phyloP scores from a whole-genome alignment of 2,888 invertebrate species.

The Artemia sinica region DNA sequence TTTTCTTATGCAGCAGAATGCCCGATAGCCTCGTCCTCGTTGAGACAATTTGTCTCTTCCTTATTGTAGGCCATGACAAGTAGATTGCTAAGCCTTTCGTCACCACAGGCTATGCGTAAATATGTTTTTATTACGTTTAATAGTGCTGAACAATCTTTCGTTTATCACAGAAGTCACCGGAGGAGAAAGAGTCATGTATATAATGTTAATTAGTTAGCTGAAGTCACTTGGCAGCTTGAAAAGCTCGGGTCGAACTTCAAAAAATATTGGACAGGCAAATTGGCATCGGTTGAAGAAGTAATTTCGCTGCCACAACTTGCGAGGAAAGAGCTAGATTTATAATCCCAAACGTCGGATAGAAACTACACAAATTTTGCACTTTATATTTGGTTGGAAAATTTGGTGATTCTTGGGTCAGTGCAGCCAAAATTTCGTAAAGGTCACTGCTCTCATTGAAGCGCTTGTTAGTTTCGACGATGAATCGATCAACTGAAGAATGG shows the following conservation, averaged over 20 bases:
- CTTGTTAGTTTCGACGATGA: background rate
- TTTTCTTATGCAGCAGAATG: background rate
- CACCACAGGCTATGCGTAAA: slow-evolving; percentile 8
- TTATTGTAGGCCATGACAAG: background rate
- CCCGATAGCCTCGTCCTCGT: background rate
- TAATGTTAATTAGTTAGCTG: background rate
- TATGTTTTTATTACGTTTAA: slow-evolving; percentile 11
- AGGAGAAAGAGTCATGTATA: background rate
- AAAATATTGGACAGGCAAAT: slow-evolving; percentile 3
- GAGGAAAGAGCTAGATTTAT: background rate
- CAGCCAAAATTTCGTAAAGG: background rate
- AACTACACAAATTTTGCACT: background rate
- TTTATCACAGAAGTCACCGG: slow-evolving; percentile 16
- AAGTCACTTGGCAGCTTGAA: background rate
- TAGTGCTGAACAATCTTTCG: slow-evolving; percentile 11
- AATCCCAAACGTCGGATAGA: background rate
- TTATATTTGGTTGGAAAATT: background rate
- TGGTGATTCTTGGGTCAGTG: slow-evolving; percentile 4
- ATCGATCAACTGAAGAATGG: slow-evolving; percentile 8
- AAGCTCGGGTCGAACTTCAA: background rate
- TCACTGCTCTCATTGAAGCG: background rate
- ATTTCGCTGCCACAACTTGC: slow-evolving; percentile 4
- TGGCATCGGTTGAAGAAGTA: background rate
- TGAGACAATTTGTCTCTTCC: background rate
- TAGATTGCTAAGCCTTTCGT: slow-evolving; percentile 5